Percentiles rank a stretch among this genome's conserved stretches.
phyloP scores from a whole-genome alignment of 2,797 vertebrate species.

The Harpagifer antarcticus region DNA sequence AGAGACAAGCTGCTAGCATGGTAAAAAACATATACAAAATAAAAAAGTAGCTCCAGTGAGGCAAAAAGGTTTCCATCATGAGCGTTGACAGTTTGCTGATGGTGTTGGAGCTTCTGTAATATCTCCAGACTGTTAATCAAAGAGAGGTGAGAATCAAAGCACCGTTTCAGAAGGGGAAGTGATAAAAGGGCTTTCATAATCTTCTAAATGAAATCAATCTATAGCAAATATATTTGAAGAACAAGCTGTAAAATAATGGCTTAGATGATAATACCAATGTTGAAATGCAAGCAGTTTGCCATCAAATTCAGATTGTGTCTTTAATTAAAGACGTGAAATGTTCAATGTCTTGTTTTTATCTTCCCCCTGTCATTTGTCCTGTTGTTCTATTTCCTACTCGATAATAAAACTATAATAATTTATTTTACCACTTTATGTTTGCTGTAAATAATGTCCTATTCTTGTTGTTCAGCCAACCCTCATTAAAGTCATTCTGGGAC shows the following conservation, averaged over 20 bases:
- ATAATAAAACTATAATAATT: slow-evolving; percentile 10
- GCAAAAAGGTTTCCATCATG: neutral
- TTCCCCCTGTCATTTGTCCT: slow-evolving; percentile 1
- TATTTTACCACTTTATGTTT: slow-evolving; percentile 8
- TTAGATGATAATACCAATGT: neutral
- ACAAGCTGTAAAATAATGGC: too few species aligned
- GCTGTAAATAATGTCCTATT: slow-evolving; percentile 36
- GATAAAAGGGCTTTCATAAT: slow-evolving; percentile 10
- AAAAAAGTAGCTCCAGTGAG: neutral
- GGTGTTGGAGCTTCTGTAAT: slow-evolving; percentile 9
- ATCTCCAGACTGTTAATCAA: slow-evolving; percentile 17
- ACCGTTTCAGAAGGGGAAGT: slow-evolving; percentile 11
- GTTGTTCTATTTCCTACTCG: slow-evolving; percentile 2
- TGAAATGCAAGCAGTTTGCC: neutral
- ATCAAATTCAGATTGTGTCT: neutral
- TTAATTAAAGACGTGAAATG: neutral
- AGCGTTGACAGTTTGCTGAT: neutral
- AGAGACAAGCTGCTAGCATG: neutral
- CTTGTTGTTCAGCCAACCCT: slow-evolving; percentile 31
- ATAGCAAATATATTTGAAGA: neutral
- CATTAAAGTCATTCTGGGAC: slow-evolving; percentile 20
- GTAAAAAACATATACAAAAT: neutral
- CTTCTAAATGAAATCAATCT: slow-evolving; percentile 3
- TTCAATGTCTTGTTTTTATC: neutral
- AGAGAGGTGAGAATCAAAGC: slow-evolving; percentile 21